Percentiles rank a stretch among this genome's conserved stretches.
Conservation (phyloP, 2,888 invertebrate species). For the Dioctria rufipes region DNA sequence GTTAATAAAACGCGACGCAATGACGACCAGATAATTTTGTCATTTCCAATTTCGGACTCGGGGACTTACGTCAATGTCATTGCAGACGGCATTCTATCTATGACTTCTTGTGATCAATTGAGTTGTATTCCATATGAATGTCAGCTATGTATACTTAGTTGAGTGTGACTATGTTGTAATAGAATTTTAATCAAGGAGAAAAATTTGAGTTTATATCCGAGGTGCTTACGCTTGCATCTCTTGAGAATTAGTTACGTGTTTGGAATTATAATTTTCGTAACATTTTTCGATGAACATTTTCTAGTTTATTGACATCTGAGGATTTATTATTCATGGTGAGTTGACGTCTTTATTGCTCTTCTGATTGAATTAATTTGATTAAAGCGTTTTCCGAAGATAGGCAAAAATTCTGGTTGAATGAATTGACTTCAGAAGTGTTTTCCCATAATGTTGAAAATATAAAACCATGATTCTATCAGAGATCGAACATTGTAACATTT, state of each 20-base stretch:
- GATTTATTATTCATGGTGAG: no score
- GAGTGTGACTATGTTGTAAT: not conserved
- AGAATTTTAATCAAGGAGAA: not conserved
- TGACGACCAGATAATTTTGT: not conserved
- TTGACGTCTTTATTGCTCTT: no score
- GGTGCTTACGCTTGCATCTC: not conserved
- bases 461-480: no score
- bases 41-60: slow-evolving; percentile 1
- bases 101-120: not conserved
- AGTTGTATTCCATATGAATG: not conserved
- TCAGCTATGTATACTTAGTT: not conserved
- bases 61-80: not conserved
- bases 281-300: not conserved
- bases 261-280: not conserved
- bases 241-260: not conserved
- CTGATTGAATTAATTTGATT: no score
- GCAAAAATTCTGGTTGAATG: no score
- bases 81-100: not conserved
- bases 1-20: no score
- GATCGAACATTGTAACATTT: no score
- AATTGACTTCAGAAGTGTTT: no score
- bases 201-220: not conserved
- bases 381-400: no score
- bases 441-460: no score
- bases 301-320: not conserved